Evolutionary conservation across 2,113 vertebrate genomes (phyloP), one percentile per base, ranked within the genome.

Genomic region (Chionis minor): DNA sequence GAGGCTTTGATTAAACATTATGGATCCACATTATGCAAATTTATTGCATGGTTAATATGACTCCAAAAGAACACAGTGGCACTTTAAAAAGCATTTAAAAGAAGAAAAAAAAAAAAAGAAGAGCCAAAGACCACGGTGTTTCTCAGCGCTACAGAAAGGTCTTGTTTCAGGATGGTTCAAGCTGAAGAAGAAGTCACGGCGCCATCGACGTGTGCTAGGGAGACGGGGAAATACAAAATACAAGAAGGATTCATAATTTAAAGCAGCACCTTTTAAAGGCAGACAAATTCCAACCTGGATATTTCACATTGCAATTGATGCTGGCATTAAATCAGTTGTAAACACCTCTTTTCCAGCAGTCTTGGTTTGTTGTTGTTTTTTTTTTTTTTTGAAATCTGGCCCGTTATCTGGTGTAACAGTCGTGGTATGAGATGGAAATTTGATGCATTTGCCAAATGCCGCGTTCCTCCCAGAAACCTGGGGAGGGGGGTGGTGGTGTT

Each of bases 51-150:
- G 87, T 92, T 96, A 97, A 95, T 97, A 93, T 73, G 81, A 97
- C 92, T 96, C 84, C 52, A 38, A 94, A 88, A 81, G 94, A 97
- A 95, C 65, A 96, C 88, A 54, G 59, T 87, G 77, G 70, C 55
- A 73, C 87, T 98, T 97, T 61, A 92, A 97, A 97, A 97, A 82
- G n/a, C 97, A 94, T 79, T 96, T 95, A 75, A 93, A 96, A 86
- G 30, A 18, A 15, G 10, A 9, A 15, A 33, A 32, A 10, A n/a
- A 78, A 62, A 77, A 83, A 74, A 44, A 33, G 33, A 40, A 33
- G 33, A 81, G 35, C 51, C 52, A 19, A 58, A 95, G 83, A 82
- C 33, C 58, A 35, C 7, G 2, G 15, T 81, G 55, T 81, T 95
- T 51, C 49, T 94, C 30, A 1, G 30, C 0, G 3, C 44, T 24